phyloP scores from a whole-genome alignment of 1,140 invertebrate genomes.

The Oryctes rhinoceros region DNA sequence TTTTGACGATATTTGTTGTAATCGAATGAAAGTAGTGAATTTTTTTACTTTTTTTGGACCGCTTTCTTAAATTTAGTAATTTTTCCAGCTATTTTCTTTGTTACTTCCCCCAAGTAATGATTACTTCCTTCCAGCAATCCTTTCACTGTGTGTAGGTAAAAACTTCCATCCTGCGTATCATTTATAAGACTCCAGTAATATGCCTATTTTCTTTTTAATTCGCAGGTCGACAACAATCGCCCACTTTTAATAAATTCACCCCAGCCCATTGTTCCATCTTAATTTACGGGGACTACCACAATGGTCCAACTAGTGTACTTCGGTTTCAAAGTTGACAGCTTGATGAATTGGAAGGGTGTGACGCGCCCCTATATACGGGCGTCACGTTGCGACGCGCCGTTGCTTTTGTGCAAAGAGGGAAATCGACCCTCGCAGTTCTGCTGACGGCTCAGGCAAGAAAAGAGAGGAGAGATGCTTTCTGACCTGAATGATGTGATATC shows the following conservation, averaged over 20 bases:
- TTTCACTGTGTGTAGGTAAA: too few species aligned
- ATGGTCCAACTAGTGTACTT: slow-evolving; percentile 35
- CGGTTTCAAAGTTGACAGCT: slow-evolving; percentile 35
- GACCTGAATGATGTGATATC: slow-evolving; percentile 35
- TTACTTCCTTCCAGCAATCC: too few species aligned
- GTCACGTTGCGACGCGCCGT: slow-evolving; percentile 13
- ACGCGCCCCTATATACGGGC: slow-evolving; percentile 25
- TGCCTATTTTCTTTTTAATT: background rate
- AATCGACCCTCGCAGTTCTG: slow-evolving; percentile 3
- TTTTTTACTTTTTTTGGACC: too few species aligned
- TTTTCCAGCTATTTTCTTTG: too few species aligned
- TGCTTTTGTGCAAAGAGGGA: slow-evolving; percentile 15
- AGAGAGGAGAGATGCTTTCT: slow-evolving; percentile 9
- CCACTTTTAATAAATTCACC: background rate
- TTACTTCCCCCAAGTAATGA: too few species aligned
- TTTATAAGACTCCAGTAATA: too few species aligned
- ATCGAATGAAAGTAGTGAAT: too few species aligned
- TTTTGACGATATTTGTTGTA: too few species aligned
- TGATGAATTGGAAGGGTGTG: slow-evolving; percentile 35
- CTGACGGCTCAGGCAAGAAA: background rate
- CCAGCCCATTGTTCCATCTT: slow-evolving; percentile 1
- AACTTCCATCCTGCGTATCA: too few species aligned
- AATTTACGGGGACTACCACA: slow-evolving; percentile 35
- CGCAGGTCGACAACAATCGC: background rate
- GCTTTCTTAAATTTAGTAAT: too few species aligned